Percentiles rank a stretch among this genome's conserved stretches.
Evolutionary conservation across 2,797 vertebrate species (phyloP).

Genomic region (Melanotaenia maccullochi): DNA sequence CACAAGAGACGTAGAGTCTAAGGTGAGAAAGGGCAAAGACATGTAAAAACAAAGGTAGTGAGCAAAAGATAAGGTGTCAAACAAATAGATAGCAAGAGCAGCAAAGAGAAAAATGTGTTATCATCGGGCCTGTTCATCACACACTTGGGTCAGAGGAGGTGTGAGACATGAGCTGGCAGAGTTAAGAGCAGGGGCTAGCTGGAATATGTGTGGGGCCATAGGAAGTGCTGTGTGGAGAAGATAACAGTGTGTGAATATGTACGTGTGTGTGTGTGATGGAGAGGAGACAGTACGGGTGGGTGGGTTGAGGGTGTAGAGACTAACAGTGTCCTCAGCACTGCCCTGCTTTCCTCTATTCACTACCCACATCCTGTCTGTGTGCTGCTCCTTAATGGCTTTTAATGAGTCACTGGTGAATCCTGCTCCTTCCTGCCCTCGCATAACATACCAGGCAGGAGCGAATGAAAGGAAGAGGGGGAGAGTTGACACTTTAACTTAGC

Average conservation of each 20-base stretch:
- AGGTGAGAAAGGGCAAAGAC: constrained; percentile 75
- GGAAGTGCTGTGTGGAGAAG: constrained; percentile 85
- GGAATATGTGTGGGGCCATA: constrained; percentile 83
- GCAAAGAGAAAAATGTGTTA: constrained; percentile 63
- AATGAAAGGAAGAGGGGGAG: constrained; percentile 46
- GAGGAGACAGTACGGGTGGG: constrained; percentile 27
- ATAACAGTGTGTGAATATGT: constrained; percentile 76
- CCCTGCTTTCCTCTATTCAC: constrained; percentile 87
- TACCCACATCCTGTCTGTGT: constrained; percentile 82
- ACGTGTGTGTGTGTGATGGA: constrained; percentile 50
- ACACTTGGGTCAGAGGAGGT: constrained; percentile 69
- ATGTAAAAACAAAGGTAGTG: constrained; percentile 72
- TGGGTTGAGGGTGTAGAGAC: constrained; percentile 50
- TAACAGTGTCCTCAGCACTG: constrained; percentile 77
- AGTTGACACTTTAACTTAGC: constrained; percentile 25
- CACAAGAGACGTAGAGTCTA: constrained; percentile 62
- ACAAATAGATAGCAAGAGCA: constrained; percentile 62
- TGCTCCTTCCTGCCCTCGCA: constrained; percentile 80
- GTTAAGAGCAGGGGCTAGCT: constrained; percentile 64
- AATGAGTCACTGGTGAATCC: constrained; percentile 81
- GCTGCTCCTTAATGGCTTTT: constrained; percentile 82
- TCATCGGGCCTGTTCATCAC: constrained; percentile 58
- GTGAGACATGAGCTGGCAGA: constrained; percentile 71
- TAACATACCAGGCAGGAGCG: constrained; percentile 64
- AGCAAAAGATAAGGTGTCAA: constrained; percentile 69